Percentiles rank a stretch among this genome's conserved stretches.
phyloP scores from a whole-genome alignment of 2,888 invertebrate species.

The Hydraecia micacea region DNA sequence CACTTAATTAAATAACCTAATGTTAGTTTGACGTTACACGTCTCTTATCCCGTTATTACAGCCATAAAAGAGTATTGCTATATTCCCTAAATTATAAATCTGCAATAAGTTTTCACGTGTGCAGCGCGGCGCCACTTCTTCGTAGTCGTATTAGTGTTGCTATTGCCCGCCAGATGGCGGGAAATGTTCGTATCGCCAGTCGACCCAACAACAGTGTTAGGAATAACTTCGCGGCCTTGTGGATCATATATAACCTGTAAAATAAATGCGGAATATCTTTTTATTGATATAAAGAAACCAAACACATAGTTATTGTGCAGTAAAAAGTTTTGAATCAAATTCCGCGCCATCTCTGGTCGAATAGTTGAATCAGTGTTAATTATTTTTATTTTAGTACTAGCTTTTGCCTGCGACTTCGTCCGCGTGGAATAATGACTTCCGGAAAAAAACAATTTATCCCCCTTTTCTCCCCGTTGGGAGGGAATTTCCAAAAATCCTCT shows the following conservation, averaged over 20 bases:
- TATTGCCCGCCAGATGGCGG: conserved; percentile 55
- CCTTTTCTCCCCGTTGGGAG: too few relatives aligned
- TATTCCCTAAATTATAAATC: neutral
- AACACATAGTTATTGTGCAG: neutral
- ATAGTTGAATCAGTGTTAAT: neutral
- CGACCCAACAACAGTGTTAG: conserved; percentile 28
- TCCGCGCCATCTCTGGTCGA: conserved; percentile 6
- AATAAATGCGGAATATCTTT: neutral
- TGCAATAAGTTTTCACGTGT: neutral
- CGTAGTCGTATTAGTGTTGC: conserved; percentile 24
- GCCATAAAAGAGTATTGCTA: neutral
- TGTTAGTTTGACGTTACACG: conserved; percentile 25
- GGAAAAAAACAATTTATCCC: too few relatives aligned
- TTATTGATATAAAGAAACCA: neutral
- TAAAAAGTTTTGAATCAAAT: neutral
- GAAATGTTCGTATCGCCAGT: conserved; percentile 30
- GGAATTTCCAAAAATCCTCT: too few relatives aligned
- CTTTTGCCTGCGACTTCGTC: too few relatives aligned
- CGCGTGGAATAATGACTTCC: too few relatives aligned
- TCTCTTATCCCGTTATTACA: neutral
- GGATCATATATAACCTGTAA: conserved; percentile 48
- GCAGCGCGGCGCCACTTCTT: neutral
- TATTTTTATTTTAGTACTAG: neutral
- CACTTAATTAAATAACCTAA: neutral
- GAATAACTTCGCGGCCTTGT: conserved; percentile 31